A percentile compares a stretch with the other conserved stretches of the same genome.
These are phyloP conservation scores for Dynastes grantii DNA, from an alignment of 2,888 invertebrate genomes.

Conservation along the genomic window DNA sequence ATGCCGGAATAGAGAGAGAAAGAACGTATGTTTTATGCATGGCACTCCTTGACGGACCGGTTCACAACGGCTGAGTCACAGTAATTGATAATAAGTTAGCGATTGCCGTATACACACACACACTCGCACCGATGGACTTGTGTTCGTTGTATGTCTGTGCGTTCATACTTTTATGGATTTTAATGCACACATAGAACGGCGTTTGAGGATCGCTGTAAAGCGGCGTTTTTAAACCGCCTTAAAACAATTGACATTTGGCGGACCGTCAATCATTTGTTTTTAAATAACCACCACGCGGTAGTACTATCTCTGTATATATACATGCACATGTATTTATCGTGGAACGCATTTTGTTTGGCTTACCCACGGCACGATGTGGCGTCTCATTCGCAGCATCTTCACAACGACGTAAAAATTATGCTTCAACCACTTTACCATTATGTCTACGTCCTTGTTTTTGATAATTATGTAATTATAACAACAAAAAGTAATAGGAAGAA, in stretches of 20 bases:
- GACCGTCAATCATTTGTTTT: slow-evolving; percentile 47
- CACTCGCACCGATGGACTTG: slow-evolving; percentile 52
- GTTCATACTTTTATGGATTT: slow-evolving; percentile 47
- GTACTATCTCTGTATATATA: slow-evolving; percentile 25
- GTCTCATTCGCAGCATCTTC: not conserved
- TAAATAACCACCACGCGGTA: slow-evolving; percentile 40
- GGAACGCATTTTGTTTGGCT: slow-evolving; percentile 30
- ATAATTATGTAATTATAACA: too few species aligned
- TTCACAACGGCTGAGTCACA: slow-evolving; percentile 71
- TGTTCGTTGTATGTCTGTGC: slow-evolving; percentile 26
- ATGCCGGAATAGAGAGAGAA: slow-evolving; percentile 71
- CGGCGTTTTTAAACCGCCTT: slow-evolving; percentile 44
- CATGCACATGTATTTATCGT: slow-evolving; percentile 2
- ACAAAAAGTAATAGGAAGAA: too few species aligned
- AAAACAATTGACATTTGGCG: slow-evolving; percentile 47
- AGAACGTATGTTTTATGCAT: slow-evolving; percentile 69
- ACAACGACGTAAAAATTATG: not conserved
- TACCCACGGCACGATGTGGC: not conserved
- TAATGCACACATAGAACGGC: slow-evolving; percentile 44
- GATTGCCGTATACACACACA: slow-evolving; percentile 62
- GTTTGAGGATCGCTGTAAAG: slow-evolving; percentile 42
- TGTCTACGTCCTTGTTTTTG: too few species aligned
- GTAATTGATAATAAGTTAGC: slow-evolving; percentile 72
- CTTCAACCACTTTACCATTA: not conserved
- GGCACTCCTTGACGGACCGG: slow-evolving; percentile 68